Percentiles rank a stretch among this genome's conserved stretches.
phyloP scores from a whole-genome alignment of 2,113 vertebrate genomes.

The Petrocephalus zakoni region DNA sequence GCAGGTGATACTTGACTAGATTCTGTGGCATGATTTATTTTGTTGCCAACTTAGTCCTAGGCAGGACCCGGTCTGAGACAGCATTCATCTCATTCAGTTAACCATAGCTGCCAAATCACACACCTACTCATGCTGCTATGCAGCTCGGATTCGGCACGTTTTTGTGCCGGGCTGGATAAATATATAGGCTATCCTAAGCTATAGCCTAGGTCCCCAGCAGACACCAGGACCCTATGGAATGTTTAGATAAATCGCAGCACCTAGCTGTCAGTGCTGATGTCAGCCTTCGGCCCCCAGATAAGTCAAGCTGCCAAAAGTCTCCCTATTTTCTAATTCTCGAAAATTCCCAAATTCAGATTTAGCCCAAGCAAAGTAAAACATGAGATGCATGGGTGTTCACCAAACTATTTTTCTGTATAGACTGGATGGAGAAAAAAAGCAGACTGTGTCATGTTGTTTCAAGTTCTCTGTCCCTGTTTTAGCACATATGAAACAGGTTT shows the following conservation, averaged over 20 bases:
- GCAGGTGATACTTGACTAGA: not conserved
- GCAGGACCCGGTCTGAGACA: slow-evolving; percentile 16
- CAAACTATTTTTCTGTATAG: slow-evolving; percentile 5
- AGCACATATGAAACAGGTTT: not conserved
- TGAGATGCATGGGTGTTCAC: not conserved
- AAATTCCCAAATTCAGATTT: not conserved
- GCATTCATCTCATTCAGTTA: not conserved
- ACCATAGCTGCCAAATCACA: not conserved
- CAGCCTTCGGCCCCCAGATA: not conserved
- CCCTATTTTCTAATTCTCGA: not conserved
- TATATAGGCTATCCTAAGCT: not conserved
- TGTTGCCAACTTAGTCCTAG: slow-evolving; percentile 3
- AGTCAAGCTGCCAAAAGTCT: not conserved
- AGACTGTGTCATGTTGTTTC: not conserved
- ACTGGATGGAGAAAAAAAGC: not conserved
- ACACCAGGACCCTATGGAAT: not conserved
- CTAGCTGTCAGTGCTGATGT: not conserved
- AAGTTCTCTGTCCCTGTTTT: not conserved
- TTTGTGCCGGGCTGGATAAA: not conserved
- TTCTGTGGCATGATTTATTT: slow-evolving; percentile 24
- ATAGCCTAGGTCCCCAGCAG: not conserved
- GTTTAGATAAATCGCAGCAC: not conserved
- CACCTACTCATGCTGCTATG: not conserved
- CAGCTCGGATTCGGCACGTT: not conserved
- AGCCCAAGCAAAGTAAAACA: not conserved